phyloP scores from a whole-genome alignment of 2,888 invertebrate genomes.

The Eupeodes latifasciatus region DNA sequence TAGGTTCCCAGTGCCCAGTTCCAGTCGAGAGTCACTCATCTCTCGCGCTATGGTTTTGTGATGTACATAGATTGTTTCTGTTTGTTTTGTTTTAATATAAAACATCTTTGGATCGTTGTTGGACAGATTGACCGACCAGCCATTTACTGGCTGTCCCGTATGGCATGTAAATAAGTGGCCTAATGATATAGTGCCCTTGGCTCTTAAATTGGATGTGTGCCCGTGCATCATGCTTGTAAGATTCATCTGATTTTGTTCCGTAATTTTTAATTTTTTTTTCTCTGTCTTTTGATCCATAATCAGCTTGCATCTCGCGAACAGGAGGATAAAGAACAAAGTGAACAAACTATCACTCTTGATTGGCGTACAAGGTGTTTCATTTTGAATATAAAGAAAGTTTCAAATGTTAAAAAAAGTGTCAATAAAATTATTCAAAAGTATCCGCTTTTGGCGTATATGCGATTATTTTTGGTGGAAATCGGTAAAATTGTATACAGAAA shows the following conservation, averaged over 20 bases:
- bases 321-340: conserved; percentile 47
- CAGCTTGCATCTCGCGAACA: conserved; percentile 48
- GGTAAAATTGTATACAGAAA: too few species aligned
- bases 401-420: neutral
- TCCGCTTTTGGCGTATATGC: too few species aligned
- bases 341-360: conserved; percentile 49
- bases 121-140: conserved; percentile 64
- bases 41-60: neutral
- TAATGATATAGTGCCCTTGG: conserved; percentile 76
- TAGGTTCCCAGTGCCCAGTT: conserved; percentile 27
- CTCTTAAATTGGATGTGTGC: conserved; percentile 66
- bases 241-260: conserved; percentile 43
- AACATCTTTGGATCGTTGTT: conserved; percentile 68
- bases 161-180: conserved; percentile 72
- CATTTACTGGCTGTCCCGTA: conserved; percentile 59
- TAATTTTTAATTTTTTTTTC: conserved; percentile 44
- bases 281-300: conserved; percentile 56
- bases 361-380: neutral
- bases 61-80: neutral
- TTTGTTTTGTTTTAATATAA: conserved; percentile 53
- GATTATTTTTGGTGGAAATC: too few species aligned
- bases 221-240: conserved; percentile 37
- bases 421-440: too few species aligned
- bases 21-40: conserved; percentile 23
- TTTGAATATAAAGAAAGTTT: neutral